Base-by-base conservation (phyloP, 1,140 invertebrate species). In the Solenopsis invicta region DNA sequence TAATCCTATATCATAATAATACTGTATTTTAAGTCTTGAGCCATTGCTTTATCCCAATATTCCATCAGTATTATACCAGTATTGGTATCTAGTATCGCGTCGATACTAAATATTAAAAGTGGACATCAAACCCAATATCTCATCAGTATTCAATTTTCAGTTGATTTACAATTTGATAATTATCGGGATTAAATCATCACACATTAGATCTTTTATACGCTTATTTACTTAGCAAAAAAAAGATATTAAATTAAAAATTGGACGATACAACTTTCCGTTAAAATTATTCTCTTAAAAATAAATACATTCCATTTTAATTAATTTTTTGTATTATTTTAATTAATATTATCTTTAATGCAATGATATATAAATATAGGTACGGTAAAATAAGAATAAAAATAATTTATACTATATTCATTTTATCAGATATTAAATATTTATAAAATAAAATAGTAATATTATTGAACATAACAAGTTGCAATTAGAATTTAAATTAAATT, bases 281-380 rank as follows among this genome's bases (percentile, higher is more conserved):
- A 69, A 24, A 48, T 69, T 21, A 69, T 48, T 48, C 66, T 69
- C 12, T 69, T 48, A 21, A 69, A 69, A 48, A 48, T 48, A 69
- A 69, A 48, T 69, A 48, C 48, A 48, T 48, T 24, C 6, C 9
- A 67, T 37, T 69, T 69, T 48, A 69, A 12, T 69, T 48, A 37
- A 37, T 8, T 37, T 24, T 8, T 6, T 21, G n/a, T 24, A 6
- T 69, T 69, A 21, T 21, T 69, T 45, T 69, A 8, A 69, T 41
- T 67, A 64, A 64, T 64, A 18, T 37, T 34, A 64, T 3, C 1
- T n/a, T 29, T 29, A 29, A 29, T 29, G 29, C 29, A 34, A n/a
- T 9, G 10, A 24, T 4, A 4, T 59, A 8, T 9, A 59, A 21
- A 59, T 59, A 6, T n/a, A 16, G 6, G 29, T 62, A 62, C 13